Base-by-base conservation (phyloP, 2,888 invertebrate genomes). In the Drosophila helvetica region DNA sequence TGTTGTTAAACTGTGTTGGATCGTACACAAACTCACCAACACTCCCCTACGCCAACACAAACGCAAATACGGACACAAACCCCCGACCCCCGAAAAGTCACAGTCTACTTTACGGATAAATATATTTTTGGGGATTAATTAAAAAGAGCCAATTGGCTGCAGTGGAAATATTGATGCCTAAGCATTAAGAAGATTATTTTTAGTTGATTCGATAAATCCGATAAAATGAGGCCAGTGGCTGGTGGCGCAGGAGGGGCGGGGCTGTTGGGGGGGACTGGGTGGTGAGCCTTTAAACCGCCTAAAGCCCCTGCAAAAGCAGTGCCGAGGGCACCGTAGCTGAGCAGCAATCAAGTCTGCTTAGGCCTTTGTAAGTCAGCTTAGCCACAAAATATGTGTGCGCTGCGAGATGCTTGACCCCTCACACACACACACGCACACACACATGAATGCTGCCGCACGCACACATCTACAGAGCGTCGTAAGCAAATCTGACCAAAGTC, bases 251-350 rank as follows among this genome's bases (percentile, higher is more conserved):
- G n/a, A n/a, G n/a, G 65, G 12, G n/a, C 3, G 25, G 43, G 42
- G 51, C 4, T 22, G 22, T 18, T 17, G 45, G 47, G 42, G 48
- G 30, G n/a, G n/a, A 57, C 59, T 69, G 67, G 60, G 61, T 69
- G 53, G 52, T 60, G 62, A 79, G 69, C 71, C 71, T 64, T 67
- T 69, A 65, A 80, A 80, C 60, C 60, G 75, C 69, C 78, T 75
- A 65, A 64, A 66, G 71, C 64, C 67, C 55, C 47, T 18, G 25
- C 45, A 45, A 54, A 33, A 45, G 46, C 33, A 33, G 12, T 33
- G 33, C 33, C 33, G 12, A 5, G 12, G 33, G 33, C 33, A 33
- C 5, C 12, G 33, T 5, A 12, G 33, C 33, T 33, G 33, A 33
- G 33, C 33, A 33, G 9, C 27, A 55, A 38, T 42, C 54, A 50